Conservation (phyloP, 2,113 vertebrate species). For the Hoplias malabaricus region DNA sequence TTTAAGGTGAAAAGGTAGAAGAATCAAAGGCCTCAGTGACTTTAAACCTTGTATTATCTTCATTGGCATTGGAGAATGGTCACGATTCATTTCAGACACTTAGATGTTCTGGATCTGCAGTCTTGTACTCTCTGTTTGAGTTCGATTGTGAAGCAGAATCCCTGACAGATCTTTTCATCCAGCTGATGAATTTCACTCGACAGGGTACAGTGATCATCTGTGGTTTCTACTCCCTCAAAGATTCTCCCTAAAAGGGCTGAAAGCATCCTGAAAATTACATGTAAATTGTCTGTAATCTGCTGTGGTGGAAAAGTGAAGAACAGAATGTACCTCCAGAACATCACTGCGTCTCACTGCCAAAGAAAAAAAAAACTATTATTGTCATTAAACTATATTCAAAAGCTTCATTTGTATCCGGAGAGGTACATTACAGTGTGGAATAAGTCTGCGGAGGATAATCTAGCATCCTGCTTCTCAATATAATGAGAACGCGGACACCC, state of each 20-base stretch:
- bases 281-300: not conserved
- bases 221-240: not conserved
- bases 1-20: no score
- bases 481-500: not conserved
- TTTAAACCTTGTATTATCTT: no score
- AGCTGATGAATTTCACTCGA: not conserved
- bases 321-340: not conserved
- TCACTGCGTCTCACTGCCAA: not conserved
- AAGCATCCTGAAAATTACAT: constrained; percentile 25
- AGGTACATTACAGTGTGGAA: not conserved
- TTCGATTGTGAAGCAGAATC: not conserved
- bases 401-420: not conserved
- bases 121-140: not conserved
- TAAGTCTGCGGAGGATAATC: not conserved
- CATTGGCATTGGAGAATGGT: no score
- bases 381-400: not conserved
- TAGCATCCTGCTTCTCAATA: not conserved
- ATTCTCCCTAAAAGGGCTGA: not conserved
- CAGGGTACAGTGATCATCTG: not conserved
- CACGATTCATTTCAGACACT: no score
- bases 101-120: no score
- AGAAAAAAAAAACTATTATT: not conserved
- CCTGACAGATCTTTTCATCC: not conserved
- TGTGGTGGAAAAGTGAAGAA: not conserved
- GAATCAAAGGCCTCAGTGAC: no score